Conservation (phyloP, 2,888 invertebrate species). For the Argyra leucocephala region DNA sequence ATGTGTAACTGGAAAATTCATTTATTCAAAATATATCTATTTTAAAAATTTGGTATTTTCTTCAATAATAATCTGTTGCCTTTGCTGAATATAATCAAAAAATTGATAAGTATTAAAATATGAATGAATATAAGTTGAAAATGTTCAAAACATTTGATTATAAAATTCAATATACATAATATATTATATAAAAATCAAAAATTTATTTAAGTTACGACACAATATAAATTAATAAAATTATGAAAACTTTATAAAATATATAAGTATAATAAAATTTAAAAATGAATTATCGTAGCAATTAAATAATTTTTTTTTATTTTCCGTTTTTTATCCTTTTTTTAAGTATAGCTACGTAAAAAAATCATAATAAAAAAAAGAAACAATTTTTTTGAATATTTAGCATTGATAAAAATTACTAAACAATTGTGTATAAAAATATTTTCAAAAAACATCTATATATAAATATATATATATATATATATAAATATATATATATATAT, state of each 20-base stretch:
- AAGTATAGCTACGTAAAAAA: slow-evolving; percentile 3
- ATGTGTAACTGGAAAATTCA: no score
- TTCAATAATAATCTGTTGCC: background rate
- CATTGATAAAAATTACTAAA: background rate
- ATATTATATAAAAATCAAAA: background rate
- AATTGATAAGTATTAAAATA: slow-evolving; percentile 6
- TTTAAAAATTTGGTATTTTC: no score
- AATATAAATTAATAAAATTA: background rate
- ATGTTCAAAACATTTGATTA: background rate
- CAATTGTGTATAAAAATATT: slow-evolving; percentile 3
- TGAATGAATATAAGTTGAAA: background rate
- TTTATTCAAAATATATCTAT: no score
- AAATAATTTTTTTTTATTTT: background rate
- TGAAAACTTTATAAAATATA: background rate
- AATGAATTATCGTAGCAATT: background rate
- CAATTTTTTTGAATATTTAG: background rate
- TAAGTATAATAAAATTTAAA: background rate
- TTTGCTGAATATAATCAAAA: background rate
- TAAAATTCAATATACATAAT: background rate
- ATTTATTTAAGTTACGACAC: background rate
- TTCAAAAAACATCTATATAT: background rate
- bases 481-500: slow-evolving; percentile 8
- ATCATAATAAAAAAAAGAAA: background rate
- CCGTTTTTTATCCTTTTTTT: background rate
- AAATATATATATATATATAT: slow-evolving; percentile 6